Evolutionary conservation across 2,797 vertebrate species (phyloP), one percentile per base, ranked within the genome.

Genomic region (Geotrypetes seraphini): DNA sequence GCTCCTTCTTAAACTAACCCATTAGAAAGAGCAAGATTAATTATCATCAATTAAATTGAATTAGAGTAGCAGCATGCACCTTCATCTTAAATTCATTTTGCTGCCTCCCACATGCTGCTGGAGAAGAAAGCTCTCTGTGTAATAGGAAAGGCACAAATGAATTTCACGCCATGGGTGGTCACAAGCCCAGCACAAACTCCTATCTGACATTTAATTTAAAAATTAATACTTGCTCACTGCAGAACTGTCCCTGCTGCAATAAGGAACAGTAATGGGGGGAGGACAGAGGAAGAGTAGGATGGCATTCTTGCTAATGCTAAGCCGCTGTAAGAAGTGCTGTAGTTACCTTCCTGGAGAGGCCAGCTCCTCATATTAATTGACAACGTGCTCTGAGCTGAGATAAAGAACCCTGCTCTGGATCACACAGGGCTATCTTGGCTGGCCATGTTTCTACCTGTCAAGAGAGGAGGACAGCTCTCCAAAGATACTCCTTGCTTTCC

Each of bases 191-290:
- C 49, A 74, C 57, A 44, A 68, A 67, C 52, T 73, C 57, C 66
- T 65, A 66, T 74, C 79, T 77, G 79, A 78, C 78, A 75, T 75
- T 77, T 77, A 70, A 81, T 79, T 78, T 74, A 73, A 57, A 82
- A 82, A 79, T 78, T 76, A 79, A 77, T 81, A 78, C 73, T 64
- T 73, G 75, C 16, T 70, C 60, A 35, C 47, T 37, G 63, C 26
- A 39, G 55, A 51, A 58, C 43, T 36, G 50, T n/a, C 57, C 63
- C 66, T 29, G 58, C 63, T 35, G 36, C 66, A 68, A 73, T 68
- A 60, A 73, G 65, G 52, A 42, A 4, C 58, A 66, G 55, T 71
- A 51, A 72, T 63, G 19, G 71, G 75, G 55, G 19, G 6, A 26
- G 7, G 9, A 7, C 15, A 19, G 11, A 63, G 61, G n/a, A n/a